Evolutionary conservation across 1,140 invertebrate species (phyloP).

Genomic region (Pararge aegeria): DNA sequence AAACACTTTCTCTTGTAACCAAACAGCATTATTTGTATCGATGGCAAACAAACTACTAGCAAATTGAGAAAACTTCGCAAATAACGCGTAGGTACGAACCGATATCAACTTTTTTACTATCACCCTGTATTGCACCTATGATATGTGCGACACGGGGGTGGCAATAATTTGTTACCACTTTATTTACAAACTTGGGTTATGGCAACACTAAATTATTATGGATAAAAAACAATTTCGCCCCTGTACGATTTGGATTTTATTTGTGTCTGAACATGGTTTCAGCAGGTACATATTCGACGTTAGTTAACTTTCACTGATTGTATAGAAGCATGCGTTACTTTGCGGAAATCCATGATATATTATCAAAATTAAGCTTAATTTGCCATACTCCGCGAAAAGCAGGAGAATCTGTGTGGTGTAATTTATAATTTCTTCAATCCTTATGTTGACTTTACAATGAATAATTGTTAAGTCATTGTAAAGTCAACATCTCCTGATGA

Average conservation of each 20-base stretch:
- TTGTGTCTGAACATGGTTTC: background rate
- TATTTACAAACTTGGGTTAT: slow-evolving; percentile 72
- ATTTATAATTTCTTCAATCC: too few relatives aligned
- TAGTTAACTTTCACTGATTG: too few relatives aligned
- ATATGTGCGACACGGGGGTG: slow-evolving; percentile 63
- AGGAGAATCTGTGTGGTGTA: too few relatives aligned
- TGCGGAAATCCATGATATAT: too few relatives aligned
- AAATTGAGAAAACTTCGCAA: slow-evolving; percentile 51
- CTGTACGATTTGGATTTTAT: slow-evolving; percentile 15
- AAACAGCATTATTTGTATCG: slow-evolving; percentile 17
- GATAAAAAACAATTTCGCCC: slow-evolving; percentile 29
- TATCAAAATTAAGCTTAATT: too few relatives aligned
- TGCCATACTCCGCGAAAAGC: too few relatives aligned
- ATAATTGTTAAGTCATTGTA: too few relatives aligned
- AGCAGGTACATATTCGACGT: background rate
- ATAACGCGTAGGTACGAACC: slow-evolving; percentile 44
- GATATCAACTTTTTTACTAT: slow-evolving; percentile 65
- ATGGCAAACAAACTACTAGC: slow-evolving; percentile 57
- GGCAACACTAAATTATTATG: slow-evolving; percentile 53
- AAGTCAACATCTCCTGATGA: too few relatives aligned
- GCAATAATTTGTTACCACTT: slow-evolving; percentile 69
- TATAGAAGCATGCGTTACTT: too few relatives aligned
- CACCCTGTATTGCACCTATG: slow-evolving; percentile 70
- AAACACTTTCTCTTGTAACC: background rate
- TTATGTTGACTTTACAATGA: too few relatives aligned